Conservation (phyloP, 2,113 vertebrate species). For the Loxodonta africana region DNA sequence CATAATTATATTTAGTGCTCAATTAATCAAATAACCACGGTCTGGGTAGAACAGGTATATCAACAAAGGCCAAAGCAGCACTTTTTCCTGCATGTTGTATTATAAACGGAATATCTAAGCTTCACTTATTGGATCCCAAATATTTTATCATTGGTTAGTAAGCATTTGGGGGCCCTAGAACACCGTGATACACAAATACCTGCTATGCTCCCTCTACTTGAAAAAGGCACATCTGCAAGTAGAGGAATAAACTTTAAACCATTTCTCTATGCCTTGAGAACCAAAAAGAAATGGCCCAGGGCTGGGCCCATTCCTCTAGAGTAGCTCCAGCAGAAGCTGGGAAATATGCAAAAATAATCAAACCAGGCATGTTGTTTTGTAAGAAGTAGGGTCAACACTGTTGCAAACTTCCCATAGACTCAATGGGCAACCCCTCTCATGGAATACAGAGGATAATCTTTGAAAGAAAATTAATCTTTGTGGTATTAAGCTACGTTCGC, state of each 20-base stretch:
- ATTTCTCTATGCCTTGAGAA: not conserved
- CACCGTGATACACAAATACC: not conserved
- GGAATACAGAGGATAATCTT: not conserved
- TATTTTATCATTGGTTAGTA: not conserved
- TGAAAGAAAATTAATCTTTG: not conserved
- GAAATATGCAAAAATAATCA: not conserved
- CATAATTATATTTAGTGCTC: not conserved
- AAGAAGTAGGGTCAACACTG: not conserved
- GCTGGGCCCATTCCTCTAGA: not conserved
- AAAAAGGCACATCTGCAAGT: not conserved
- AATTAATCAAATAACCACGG: not conserved
- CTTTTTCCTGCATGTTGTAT: not conserved
- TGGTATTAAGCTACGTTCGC: not conserved
- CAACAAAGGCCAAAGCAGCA: not conserved
- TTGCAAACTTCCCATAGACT: not conserved
- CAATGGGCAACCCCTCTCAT: not conserved
- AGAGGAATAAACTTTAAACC: not conserved
- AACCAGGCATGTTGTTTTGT: not conserved
- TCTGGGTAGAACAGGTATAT: not conserved
- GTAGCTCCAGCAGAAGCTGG: not conserved
- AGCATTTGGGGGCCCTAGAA: not conserved
- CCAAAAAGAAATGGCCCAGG: not conserved
- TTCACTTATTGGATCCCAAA: not conserved
- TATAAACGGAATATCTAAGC: not conserved
- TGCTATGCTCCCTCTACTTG: not conserved